Conservation (phyloP, 2,797 vertebrate species). For the Parotocinclus haroldoi region DNA sequence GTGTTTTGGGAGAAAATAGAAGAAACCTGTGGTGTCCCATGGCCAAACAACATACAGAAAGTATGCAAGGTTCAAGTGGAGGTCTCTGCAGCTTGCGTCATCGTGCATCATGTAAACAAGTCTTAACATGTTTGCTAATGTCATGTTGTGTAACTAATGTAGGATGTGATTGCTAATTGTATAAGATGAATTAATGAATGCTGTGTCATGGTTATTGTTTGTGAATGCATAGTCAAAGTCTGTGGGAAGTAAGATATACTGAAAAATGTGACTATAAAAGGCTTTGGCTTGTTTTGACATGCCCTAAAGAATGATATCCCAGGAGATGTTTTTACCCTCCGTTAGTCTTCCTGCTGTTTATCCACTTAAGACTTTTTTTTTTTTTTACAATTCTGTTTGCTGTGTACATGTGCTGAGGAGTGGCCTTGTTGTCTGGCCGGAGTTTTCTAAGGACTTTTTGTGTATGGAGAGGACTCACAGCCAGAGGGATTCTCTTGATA, state of each 20-base stretch:
- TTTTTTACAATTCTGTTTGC: slow-evolving; percentile 49
- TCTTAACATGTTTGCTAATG: no score
- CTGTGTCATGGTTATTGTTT: background rate
- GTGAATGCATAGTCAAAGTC: background rate
- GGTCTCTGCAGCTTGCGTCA: no score
- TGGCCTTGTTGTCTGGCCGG: slow-evolving; percentile 63
- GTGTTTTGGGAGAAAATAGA: no score
- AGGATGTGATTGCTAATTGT: background rate
- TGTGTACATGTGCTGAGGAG: slow-evolving; percentile 65
- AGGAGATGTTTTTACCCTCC: slow-evolving; percentile 14
- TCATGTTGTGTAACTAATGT: background rate
- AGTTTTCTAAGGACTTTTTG: slow-evolving; percentile 69
- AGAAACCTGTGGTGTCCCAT: no score
- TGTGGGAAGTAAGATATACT: slow-evolving; percentile 7
- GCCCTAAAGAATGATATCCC: slow-evolving; percentile 4
- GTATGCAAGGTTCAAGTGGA: no score
- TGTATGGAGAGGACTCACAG: slow-evolving; percentile 57
- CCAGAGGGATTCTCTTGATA: slow-evolving; percentile 69
- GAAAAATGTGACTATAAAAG: background rate
- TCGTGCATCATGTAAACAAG: no score
- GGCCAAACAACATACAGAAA: no score
- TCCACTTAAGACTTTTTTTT: slow-evolving; percentile 56
- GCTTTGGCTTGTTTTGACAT: slow-evolving; percentile 4
- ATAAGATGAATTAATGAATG: background rate
- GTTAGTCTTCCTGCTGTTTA: slow-evolving; percentile 45